Percentiles rank a stretch among this genome's conserved stretches.
phyloP scores from a whole-genome alignment of 2,888 invertebrate genomes.

The Drosophila differens region DNA sequence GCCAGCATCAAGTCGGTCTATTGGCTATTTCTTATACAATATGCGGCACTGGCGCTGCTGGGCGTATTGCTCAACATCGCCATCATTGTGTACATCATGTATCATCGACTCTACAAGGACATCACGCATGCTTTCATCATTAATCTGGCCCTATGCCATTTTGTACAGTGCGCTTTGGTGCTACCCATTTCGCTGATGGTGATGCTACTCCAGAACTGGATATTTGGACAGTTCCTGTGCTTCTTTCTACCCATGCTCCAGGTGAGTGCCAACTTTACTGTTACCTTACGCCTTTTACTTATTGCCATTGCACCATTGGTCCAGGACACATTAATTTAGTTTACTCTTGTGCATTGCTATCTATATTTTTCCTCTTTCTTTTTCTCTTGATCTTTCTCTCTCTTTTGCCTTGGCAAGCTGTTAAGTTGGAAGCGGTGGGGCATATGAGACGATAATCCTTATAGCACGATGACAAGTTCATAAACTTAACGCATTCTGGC shows the following conservation, averaged over 20 bases:
- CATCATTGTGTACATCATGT: constrained; percentile 87
- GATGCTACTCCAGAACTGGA: constrained; percentile 90
- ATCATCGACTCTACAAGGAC: constrained; percentile 87
- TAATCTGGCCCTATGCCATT: constrained; percentile 89
- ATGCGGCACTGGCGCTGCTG: constrained; percentile 87
- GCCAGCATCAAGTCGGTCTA: constrained; percentile 87
- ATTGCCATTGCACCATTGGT: constrained; percentile 5
- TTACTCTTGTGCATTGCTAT: constrained; percentile 51
- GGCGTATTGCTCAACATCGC: constrained; percentile 88
- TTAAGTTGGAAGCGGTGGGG: constrained; percentile 20
- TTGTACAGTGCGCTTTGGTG: constrained; percentile 89
- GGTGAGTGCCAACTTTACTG: constrained; percentile 85
- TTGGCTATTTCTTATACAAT: constrained; percentile 88
- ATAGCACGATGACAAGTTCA: constrained; percentile 57
- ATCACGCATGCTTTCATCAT: constrained; percentile 89
- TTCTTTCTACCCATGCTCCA: constrained; percentile 91
- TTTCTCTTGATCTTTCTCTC: neutral
- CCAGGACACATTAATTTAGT: constrained; percentile 46
- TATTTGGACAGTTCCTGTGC: constrained; percentile 90
- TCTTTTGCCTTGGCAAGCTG: constrained; percentile 2
- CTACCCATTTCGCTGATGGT: constrained; percentile 89
- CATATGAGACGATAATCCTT: constrained; percentile 49
- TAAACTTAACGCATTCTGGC: constrained; percentile 51
- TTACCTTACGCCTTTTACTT: constrained; percentile 14
- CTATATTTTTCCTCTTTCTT: neutral